Evolutionary conservation across 2,113 vertebrate species (phyloP).

Genomic region (Seriola rivoliana): DNA sequence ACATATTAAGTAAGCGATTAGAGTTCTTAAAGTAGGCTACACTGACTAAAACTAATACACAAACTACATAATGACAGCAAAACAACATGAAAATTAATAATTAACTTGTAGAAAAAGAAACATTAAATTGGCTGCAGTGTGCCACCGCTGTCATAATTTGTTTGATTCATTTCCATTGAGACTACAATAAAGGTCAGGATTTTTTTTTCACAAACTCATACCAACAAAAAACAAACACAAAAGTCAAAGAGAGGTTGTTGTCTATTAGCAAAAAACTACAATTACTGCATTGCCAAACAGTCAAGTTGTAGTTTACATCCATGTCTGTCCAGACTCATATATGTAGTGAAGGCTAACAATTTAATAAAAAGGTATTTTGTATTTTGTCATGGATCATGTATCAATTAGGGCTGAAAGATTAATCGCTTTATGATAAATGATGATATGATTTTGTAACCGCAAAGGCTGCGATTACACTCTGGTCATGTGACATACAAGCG

Average conservation of each 20-base stretch:
- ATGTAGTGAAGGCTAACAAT: not conserved
- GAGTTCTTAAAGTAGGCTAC: not conserved
- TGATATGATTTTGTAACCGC: no score
- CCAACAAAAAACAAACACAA: not conserved
- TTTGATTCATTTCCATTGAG: not conserved
- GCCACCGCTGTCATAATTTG: not conserved
- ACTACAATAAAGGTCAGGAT: not conserved
- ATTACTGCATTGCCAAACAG: not conserved
- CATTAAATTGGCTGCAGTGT: not conserved
- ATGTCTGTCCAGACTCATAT: not conserved
- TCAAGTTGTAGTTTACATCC: not conserved
- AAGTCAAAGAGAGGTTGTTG: not conserved
- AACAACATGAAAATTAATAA: not conserved
- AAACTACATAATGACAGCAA: not conserved
- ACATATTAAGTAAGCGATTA: constrained; percentile 1
- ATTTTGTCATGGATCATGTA: no score
- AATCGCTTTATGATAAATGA: no score
- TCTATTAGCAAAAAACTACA: not conserved
- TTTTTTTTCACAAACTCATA: not conserved
- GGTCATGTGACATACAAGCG: no score
- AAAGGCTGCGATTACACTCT: no score
- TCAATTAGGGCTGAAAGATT: no score
- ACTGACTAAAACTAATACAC: not conserved
- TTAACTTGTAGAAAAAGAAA: not conserved
- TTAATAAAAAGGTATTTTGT: not conserved